phyloP scores from a whole-genome alignment of 2,888 invertebrate species.

The Tetranychus piercei region DNA sequence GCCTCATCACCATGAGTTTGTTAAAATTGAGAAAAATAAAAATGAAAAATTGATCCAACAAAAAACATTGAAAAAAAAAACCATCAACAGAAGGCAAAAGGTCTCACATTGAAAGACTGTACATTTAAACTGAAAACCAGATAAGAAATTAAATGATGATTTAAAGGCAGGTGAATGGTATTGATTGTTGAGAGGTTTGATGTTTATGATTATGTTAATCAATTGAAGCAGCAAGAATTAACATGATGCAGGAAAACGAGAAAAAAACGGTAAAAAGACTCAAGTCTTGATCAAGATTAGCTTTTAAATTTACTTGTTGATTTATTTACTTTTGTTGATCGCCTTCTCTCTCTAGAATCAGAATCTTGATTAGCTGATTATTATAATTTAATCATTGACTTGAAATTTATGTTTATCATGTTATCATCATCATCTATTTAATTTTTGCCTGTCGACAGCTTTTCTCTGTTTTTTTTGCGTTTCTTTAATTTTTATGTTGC shows the following conservation, averaged over 20 bases:
- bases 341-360: not conserved
- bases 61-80: not conserved
- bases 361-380: not conserved
- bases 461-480: not conserved
- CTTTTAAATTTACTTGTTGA: conserved; percentile 1
- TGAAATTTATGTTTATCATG: not conserved
- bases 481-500: not conserved
- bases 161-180: not conserved
- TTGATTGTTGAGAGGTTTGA: not conserved
- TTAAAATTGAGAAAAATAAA: not conserved
- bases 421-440: not conserved
- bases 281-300: not conserved
- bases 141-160: not conserved
- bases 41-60: not conserved
- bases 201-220: not conserved
- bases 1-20: not conserved
- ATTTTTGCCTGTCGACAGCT: not conserved
- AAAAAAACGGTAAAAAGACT: not conserved
- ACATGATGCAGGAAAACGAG: not conserved
- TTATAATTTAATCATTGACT: not conserved
- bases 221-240: not conserved
- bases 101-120: no score
- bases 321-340: not conserved
- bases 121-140: no score
- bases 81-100: not conserved